phyloP scores from a whole-genome alignment of 2,113 vertebrate species.

The Pterocles gutturalis region DNA sequence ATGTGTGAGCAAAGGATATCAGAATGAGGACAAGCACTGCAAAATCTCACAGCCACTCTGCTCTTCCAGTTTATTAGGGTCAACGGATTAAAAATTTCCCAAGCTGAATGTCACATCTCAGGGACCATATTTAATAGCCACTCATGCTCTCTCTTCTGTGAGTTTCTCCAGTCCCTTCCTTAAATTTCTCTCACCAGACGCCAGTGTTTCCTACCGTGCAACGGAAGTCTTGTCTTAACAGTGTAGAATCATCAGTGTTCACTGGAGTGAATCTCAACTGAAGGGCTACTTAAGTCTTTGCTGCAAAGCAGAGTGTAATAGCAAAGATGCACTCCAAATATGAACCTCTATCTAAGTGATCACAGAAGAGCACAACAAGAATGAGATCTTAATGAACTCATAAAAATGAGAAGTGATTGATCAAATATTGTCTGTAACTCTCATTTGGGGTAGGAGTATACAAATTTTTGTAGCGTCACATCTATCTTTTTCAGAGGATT shows the following conservation, averaged over 20 bases:
- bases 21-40: background rate
- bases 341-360: background rate
- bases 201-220: background rate
- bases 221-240: background rate
- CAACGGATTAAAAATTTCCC: background rate
- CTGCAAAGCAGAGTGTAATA: background rate
- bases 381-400: background rate
- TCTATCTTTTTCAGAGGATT: background rate
- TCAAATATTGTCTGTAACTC: background rate
- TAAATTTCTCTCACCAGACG: background rate
- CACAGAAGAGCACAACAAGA: background rate
- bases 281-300: background rate
- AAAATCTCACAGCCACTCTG: background rate
- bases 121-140: background rate
- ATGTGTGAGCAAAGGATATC: background rate
- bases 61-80: background rate
- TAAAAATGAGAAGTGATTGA: background rate
- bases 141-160: background rate
- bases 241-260: background rate
- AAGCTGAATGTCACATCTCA: rapidly evolving
- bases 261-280: background rate
- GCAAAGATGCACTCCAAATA: background rate
- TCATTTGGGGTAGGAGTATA: background rate
- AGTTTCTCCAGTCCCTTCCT: background rate
- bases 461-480: background rate